Conservation (phyloP, 2,113 vertebrate species). For the Suncus etruscus region DNA sequence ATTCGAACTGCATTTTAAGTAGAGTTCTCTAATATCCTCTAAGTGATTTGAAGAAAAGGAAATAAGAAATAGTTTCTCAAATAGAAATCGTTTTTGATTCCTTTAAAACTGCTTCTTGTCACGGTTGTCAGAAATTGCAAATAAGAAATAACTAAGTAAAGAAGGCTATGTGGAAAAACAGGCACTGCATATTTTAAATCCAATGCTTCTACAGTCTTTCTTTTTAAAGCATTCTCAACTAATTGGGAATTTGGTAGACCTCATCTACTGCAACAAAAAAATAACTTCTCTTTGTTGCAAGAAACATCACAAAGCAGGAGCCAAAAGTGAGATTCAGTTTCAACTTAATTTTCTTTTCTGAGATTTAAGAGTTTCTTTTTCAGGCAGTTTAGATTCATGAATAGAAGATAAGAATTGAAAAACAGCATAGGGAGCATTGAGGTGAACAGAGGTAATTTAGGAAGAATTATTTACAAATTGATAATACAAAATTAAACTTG, state of each 20-base stretch:
- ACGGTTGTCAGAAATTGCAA: neutral
- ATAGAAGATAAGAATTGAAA: neutral
- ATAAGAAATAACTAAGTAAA: neutral
- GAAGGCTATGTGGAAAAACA: constrained; percentile 1
- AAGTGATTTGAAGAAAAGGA: constrained; percentile 38
- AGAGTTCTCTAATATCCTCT: neutral
- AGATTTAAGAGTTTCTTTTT: constrained; percentile 35
- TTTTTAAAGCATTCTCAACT: constrained; percentile 37
- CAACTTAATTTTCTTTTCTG: constrained; percentile 52
- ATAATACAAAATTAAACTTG: neutral
- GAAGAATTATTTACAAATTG: neutral
- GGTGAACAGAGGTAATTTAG: neutral
- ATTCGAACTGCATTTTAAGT: constrained; percentile 59
- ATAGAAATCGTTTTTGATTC: constrained; percentile 30
- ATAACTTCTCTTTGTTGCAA: constrained; percentile 32
- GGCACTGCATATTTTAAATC: constrained; percentile 14
- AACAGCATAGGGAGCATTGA: neutral
- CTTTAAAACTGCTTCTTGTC: constrained; percentile 7
- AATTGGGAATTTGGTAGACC: neutral
- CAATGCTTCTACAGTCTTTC: neutral
- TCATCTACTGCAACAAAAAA: constrained; percentile 35
- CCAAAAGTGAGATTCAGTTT: constrained; percentile 60
- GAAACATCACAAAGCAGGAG: constrained; percentile 32
- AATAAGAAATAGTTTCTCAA: constrained; percentile 13
- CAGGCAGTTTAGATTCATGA: neutral